Evolutionary conservation across 1,140 invertebrate species (phyloP).

Genomic region (Chelonus insularis): DNA sequence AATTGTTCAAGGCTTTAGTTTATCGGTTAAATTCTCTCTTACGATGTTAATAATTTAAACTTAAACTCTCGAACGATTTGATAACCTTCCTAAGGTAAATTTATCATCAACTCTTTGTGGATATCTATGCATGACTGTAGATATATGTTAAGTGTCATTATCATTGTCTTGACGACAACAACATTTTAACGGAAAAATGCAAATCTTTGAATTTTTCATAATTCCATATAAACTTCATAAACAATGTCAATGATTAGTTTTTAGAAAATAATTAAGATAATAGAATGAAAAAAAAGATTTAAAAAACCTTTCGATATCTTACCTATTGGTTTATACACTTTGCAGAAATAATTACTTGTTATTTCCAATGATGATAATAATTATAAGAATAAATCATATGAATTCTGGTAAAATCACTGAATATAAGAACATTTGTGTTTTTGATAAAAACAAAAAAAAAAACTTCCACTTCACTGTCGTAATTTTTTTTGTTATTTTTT

Average conservation of each 20-base stretch:
- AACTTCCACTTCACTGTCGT: constrained; percentile 16
- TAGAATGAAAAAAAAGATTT: background rate
- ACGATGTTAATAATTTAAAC: background rate
- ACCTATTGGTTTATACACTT: too few relatives aligned
- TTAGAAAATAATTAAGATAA: background rate
- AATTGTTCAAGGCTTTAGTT: background rate
- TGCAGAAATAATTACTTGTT: too few relatives aligned
- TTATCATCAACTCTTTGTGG: constrained; percentile 9
- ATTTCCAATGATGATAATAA: too few relatives aligned
- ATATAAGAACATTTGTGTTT: constrained; percentile 5
- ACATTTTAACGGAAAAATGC: constrained; percentile 1
- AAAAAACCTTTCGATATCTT: too few relatives aligned
- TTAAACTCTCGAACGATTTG: background rate
- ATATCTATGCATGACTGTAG: constrained; percentile 16
- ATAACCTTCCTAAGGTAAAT: constrained; percentile 11
- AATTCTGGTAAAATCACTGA: too few relatives aligned
- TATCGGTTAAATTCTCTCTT: background rate
- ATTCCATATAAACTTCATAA: background rate
- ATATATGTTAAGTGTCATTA: background rate
- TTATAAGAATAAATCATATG: too few relatives aligned
- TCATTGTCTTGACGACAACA: background rate
- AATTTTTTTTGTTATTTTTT: background rate
- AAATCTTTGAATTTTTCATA: background rate
- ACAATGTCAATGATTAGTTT: too few relatives aligned
- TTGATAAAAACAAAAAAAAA: background rate